Evolutionary conservation across 2,113 vertebrate species (phyloP).

Genomic region (Manacus vitellinus): DNA sequence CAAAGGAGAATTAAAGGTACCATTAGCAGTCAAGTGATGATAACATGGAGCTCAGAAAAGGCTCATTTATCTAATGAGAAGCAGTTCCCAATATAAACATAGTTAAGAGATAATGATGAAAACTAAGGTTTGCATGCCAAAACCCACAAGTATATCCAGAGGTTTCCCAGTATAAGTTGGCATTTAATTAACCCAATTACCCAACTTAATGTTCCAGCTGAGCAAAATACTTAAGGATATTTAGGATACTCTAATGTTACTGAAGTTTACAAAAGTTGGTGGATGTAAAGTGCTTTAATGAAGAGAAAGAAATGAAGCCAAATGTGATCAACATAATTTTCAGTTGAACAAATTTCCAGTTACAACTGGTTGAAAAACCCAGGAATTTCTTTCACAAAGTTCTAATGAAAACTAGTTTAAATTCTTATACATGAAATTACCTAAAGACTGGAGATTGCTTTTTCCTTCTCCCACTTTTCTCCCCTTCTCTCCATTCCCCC

Average conservation of each 20-base stretch:
- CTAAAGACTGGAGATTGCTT: neutral
- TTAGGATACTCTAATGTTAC: neutral
- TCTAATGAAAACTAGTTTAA: neutral
- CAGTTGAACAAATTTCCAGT: neutral
- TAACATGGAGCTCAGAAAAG: neutral
- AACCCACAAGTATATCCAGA: neutral
- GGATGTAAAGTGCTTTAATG: neutral
- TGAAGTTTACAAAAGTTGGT: neutral
- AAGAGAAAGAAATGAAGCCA: neutral
- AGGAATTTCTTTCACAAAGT: neutral
- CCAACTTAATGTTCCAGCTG: neutral
- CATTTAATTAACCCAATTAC: neutral
- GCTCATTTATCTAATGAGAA: constrained; percentile 38
- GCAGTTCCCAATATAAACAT: constrained; percentile 9
- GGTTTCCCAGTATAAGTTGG: neutral
- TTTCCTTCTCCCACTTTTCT: neutral
- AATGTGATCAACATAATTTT: neutral
- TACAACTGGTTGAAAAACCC: neutral
- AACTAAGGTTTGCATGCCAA: neutral
- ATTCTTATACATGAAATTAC: neutral
- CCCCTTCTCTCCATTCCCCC: neutral
- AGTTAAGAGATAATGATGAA: constrained; percentile 18
- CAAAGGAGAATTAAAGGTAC: neutral
- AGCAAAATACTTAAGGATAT: neutral
- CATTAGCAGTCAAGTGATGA: neutral